phyloP scores from a whole-genome alignment of 2,888 invertebrate genomes.

The Ptilodon capucinus region DNA sequence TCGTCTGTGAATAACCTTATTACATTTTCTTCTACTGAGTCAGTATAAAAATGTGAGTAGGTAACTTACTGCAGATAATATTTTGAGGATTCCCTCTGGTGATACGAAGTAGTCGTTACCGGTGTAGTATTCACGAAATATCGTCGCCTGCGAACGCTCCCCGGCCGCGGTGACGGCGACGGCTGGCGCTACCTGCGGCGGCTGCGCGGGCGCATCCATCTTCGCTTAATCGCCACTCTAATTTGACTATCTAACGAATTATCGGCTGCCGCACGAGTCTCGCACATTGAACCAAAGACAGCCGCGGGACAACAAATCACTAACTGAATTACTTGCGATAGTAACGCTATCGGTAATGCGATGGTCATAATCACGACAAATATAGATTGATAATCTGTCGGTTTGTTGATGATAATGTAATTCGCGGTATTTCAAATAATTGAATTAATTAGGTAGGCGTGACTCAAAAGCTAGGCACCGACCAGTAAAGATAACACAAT shows the following conservation, averaged over 20 bases:
- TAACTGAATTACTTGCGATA: conserved; percentile 13
- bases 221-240: not conserved
- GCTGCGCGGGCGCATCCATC: not conserved
- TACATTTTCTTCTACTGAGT: no score
- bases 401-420: conserved; percentile 11
- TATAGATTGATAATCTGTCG: conserved; percentile 11
- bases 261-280: conserved; percentile 4
- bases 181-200: not conserved
- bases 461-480: not conserved
- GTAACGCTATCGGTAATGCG: conserved; percentile 10
- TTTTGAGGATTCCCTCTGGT: conserved; percentile 53
- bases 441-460: not conserved
- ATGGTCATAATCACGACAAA: conserved; percentile 5
- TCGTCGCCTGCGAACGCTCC: conserved; percentile 1
- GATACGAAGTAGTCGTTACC: conserved; percentile 49
- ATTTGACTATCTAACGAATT: not conserved
- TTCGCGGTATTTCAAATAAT: conserved; percentile 1
- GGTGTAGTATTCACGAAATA: conserved; percentile 47
- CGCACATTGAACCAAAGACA: conserved; percentile 1
- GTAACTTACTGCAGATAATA: conserved; percentile 47
- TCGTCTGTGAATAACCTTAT: no score
- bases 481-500: not conserved
- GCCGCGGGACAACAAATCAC: conserved; percentile 9
- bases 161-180: not conserved
- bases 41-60: no score